Evolutionary conservation across 2,888 invertebrate genomes (phyloP).

Genomic region (Diarsia brunnea): DNA sequence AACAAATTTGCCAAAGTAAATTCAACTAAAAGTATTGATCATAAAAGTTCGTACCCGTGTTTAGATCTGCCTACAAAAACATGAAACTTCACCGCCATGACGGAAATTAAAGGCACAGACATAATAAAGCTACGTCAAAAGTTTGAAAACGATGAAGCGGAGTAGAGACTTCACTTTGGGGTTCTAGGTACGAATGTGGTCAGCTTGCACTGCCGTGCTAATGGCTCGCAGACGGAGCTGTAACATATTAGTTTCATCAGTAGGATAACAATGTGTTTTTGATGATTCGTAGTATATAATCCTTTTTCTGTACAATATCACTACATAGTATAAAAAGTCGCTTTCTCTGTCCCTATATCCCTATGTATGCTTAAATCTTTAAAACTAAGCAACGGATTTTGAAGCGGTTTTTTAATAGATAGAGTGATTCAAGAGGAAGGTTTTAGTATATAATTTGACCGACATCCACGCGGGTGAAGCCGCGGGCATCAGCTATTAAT

Average conservation of each 20-base stretch:
- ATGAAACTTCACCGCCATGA: background rate
- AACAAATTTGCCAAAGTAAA: background rate
- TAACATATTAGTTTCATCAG: background rate
- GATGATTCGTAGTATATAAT: background rate
- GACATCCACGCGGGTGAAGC: no score
- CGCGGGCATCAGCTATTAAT: no score
- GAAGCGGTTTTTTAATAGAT: no score
- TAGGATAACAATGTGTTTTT: background rate
- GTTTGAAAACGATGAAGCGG: conserved; percentile 14
- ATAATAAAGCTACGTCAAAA: conserved; percentile 8
- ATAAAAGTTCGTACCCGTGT: background rate
- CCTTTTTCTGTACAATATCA: no score
- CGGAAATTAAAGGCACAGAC: background rate
- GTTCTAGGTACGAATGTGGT: conserved; percentile 31
- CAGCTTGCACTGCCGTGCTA: conserved; percentile 52
- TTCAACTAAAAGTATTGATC: conserved; percentile 3
- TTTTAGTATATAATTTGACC: no score
- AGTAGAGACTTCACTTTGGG: background rate
- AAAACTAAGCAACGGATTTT: no score
- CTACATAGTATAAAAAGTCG: no score
- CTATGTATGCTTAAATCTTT: no score
- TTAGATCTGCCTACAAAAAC: background rate
- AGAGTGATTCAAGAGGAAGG: no score
- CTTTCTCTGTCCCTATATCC: no score
- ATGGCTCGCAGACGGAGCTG: conserved; percentile 55